Evolutionary conservation across 2,113 vertebrate species (phyloP).

Genomic region (Cyprinodon tularosa): DNA sequence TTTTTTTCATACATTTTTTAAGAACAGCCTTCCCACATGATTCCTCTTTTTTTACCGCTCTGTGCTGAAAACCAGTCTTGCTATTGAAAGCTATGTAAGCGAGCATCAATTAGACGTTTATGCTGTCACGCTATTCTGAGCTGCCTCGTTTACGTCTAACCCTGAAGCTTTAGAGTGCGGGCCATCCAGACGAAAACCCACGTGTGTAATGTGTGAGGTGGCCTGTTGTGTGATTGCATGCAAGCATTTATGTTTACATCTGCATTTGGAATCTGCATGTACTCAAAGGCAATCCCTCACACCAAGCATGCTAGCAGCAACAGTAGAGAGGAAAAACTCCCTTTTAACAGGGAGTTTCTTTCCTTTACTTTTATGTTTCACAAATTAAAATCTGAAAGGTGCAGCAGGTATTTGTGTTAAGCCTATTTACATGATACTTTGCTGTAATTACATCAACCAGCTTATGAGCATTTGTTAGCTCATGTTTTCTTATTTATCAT

Average conservation of each 20-base stretch:
- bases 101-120: slow-evolving; percentile 34
- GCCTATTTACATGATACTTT: not conserved
- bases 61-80: slow-evolving; percentile 20
- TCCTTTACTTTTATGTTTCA: slow-evolving; percentile 7
- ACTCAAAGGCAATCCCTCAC: too few species aligned
- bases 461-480: not conserved
- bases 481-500: not conserved
- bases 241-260: not conserved
- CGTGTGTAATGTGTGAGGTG: not conserved
- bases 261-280: slow-evolving; percentile 10
- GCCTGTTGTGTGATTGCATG: not conserved
- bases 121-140: slow-evolving; percentile 35
- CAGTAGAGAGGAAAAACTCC: too few species aligned
- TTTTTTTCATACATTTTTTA: slow-evolving; percentile 49
- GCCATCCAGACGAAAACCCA: not conserved
- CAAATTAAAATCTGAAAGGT: too few species aligned
- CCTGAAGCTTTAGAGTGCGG: not conserved
- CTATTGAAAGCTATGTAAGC: slow-evolving; percentile 40
- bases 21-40: slow-evolving; percentile 32
- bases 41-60: slow-evolving; percentile 12
- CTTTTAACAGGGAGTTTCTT: not conserved
- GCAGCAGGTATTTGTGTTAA: not conserved
- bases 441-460: not conserved
- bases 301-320: too few species aligned
- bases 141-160: slow-evolving; percentile 20